A percentile compares a stretch with the other conserved stretches of the same genome.
Conservation (phyloP, 2,113 vertebrate genomes). For the Edolisoma coerulescens region DNA sequence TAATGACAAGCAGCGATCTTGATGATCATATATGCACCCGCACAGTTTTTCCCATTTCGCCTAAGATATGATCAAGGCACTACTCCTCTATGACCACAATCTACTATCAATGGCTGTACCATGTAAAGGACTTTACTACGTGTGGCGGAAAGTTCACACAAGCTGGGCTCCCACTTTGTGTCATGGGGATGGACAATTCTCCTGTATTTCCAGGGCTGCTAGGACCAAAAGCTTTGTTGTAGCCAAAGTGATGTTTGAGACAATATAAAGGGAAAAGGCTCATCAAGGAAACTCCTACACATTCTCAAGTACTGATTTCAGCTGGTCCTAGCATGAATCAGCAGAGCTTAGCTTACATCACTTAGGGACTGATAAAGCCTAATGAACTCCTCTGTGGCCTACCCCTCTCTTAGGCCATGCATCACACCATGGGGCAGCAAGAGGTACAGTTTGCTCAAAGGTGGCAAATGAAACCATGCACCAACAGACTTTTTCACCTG, state of each 20-base stretch:
- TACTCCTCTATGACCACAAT: background rate
- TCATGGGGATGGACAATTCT: background rate
- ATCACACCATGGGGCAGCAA: background rate
- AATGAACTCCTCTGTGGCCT: background rate
- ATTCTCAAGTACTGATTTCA: background rate
- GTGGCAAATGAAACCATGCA: background rate
- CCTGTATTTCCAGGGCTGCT: background rate
- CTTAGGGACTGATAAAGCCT: background rate
- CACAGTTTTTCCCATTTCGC: background rate
- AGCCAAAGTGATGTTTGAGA: background rate
- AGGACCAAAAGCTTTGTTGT: background rate
- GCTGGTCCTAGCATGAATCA: background rate
- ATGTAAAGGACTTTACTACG: rapidly evolving
- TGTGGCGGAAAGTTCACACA: background rate
- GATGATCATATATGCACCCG: background rate
- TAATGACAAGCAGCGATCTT: background rate
- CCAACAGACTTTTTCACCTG: background rate
- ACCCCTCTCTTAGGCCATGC: background rate
- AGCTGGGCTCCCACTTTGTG: background rate
- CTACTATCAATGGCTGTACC: background rate
- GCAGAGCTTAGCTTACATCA: background rate
- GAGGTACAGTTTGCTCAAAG: background rate
- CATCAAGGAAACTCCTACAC: background rate
- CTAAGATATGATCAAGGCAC: background rate
- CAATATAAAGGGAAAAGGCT: background rate